Evolutionary conservation across 2,113 vertebrate genomes (phyloP).

Genomic region (Tursiops truncatus): DNA sequence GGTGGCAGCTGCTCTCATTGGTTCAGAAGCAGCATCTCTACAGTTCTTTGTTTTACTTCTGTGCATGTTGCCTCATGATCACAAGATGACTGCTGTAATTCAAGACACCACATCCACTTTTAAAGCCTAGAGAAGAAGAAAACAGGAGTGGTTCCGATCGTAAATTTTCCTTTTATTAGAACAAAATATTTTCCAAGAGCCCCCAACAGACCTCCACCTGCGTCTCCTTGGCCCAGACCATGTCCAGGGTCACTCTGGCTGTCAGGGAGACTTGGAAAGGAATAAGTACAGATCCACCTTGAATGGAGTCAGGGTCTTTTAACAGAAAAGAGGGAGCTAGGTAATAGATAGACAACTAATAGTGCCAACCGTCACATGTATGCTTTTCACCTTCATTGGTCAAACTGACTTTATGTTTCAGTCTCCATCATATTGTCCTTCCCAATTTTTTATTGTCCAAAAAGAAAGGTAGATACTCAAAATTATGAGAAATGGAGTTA

Average conservation of each 20-base stretch:
- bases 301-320: not conserved
- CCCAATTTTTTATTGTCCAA: not conserved
- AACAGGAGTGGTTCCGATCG: not conserved
- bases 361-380: accelerated
- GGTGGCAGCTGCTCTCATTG: not conserved
- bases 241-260: not conserved
- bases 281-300: not conserved
- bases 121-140: not conserved
- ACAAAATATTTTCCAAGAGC: not conserved
- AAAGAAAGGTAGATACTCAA: not conserved
- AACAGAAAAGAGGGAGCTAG: not conserved
- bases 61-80: not conserved
- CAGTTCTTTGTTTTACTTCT: not conserved
- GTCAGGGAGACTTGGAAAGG: not conserved
- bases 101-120: not conserved
- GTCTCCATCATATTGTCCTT: not conserved
- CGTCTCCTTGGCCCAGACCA: not conserved
- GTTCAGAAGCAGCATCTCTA: not conserved
- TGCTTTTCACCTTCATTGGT: not conserved
- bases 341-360: not conserved
- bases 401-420: not conserved
- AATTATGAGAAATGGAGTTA: not conserved
- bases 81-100: not conserved
- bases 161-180: not conserved
- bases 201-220: accelerated